Percentiles rank a stretch among this genome's conserved stretches.
Evolutionary conservation across 2,888 invertebrate genomes (phyloP).

Genomic region (Pammene aurita): DNA sequence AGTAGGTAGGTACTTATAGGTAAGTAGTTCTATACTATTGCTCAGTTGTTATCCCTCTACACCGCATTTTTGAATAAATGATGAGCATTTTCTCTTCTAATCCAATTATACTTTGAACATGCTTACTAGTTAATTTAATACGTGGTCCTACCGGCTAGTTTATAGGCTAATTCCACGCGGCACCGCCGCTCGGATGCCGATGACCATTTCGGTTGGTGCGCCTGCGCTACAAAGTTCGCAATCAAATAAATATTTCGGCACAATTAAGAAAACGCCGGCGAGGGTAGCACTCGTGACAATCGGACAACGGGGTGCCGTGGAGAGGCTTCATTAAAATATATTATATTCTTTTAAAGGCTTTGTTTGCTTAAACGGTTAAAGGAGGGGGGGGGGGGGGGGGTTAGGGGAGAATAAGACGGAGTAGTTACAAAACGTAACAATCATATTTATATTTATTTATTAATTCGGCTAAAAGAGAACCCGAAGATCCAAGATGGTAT

Average conservation of each 20-base stretch:
- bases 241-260: conserved; percentile 84
- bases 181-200: conserved; percentile 73
- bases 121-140: conserved; percentile 29
- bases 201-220: conserved; percentile 81
- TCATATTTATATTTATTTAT: too few species aligned
- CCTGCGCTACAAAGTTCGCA: conserved; percentile 78
- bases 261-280: conserved; percentile 83
- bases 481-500: too few species aligned
- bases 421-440: too few species aligned
- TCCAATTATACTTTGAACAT: conserved; percentile 27
- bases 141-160: conserved; percentile 51
- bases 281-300: conserved; percentile 82
- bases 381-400: too few species aligned
- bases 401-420: too few species aligned
- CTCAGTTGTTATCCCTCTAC: not conserved
- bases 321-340: conserved; percentile 55
- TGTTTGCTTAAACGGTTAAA: not conserved
- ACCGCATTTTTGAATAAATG: not conserved
- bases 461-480: too few species aligned
- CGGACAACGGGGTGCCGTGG: conserved; percentile 63
- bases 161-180: conserved; percentile 60
- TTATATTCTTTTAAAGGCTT: not conserved
- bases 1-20: too few species aligned
- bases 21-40: too few species aligned
- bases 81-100: conserved; percentile 5